Evolutionary conservation across 2,888 invertebrate species (phyloP).

Genomic region (Amblyjoppa fuscipennis): DNA sequence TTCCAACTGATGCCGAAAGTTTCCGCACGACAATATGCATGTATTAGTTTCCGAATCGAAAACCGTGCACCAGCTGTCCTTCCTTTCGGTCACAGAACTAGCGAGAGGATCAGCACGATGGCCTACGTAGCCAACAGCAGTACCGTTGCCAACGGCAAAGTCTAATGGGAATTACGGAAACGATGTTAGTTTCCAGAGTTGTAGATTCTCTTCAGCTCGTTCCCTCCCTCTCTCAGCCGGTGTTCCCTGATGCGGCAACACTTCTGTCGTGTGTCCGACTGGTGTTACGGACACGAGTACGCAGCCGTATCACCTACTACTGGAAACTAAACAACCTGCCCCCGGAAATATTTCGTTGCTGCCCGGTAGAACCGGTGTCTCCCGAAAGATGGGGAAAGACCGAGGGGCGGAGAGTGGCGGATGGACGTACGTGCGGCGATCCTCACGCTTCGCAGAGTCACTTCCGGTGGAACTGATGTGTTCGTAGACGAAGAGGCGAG

Average conservation of each 20-base stretch:
- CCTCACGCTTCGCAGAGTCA: conserved; percentile 48
- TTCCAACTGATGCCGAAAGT: neutral
- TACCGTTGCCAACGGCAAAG: conserved; percentile 62
- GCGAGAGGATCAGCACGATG: conserved; percentile 27
- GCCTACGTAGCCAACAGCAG: conserved; percentile 32
- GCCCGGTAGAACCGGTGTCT: neutral
- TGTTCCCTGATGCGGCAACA: conserved; percentile 13
- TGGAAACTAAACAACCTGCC: conserved; percentile 64
- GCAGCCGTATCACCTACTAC: conserved; percentile 7
- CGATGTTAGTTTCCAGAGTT: conserved; percentile 68
- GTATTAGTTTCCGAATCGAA: conserved; percentile 24
- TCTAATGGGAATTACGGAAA: conserved; percentile 68
- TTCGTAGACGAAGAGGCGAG: conserved; percentile 20
- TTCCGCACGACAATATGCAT: conserved; percentile 25
- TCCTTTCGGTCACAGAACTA: conserved; percentile 14
- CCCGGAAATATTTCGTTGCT: conserved; percentile 61
- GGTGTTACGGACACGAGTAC: neutral
- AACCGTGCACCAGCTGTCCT: conserved; percentile 11
- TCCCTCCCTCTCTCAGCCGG: neutral
- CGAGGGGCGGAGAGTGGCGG: neutral
- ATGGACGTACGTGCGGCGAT: conserved; percentile 38
- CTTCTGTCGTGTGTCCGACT: conserved; percentile 35
- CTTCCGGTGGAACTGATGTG: conserved; percentile 47
- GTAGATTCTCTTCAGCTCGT: conserved; percentile 56
- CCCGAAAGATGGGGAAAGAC: conserved; percentile 19